phyloP scores from a whole-genome alignment of 2,797 vertebrate genomes.

The Acipenser ruthenus region DNA sequence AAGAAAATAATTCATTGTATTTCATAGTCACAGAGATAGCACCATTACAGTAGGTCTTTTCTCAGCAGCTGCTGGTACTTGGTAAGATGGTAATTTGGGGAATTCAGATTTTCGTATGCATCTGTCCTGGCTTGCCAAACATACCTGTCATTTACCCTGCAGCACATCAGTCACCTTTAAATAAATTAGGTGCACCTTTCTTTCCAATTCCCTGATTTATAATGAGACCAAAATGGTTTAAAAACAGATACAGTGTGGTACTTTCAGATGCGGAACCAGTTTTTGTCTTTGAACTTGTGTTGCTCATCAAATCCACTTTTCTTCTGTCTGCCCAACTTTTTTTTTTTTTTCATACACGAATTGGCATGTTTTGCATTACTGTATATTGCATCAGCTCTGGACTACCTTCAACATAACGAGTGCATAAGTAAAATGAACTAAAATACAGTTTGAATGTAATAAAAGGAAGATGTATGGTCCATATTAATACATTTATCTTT shows the following conservation, averaged over 20 bases:
- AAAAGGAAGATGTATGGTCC: slow-evolving; percentile 46
- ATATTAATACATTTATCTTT: slow-evolving; percentile 55
- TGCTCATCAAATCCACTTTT: slow-evolving; percentile 41
- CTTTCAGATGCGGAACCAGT: slow-evolving; percentile 48
- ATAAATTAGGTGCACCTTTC: slow-evolving; percentile 40
- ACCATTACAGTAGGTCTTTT: neutral
- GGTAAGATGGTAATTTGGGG: slow-evolving; percentile 15
- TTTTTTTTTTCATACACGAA: slow-evolving; percentile 39
- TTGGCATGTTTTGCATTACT: slow-evolving; percentile 63
- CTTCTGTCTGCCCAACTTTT: slow-evolving; percentile 45
- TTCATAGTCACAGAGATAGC: too few relatives aligned
- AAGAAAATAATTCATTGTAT: too few relatives aligned
- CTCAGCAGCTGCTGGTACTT: slow-evolving; percentile 6
- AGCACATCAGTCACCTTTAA: slow-evolving; percentile 38
- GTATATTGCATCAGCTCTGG: slow-evolving; percentile 50
- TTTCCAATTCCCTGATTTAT: slow-evolving; percentile 30
- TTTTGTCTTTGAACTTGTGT: slow-evolving; percentile 45
- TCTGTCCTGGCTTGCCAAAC: slow-evolving; percentile 27
- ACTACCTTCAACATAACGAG: slow-evolving; percentile 51
- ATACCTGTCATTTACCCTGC: slow-evolving; percentile 47
- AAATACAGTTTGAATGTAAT: slow-evolving; percentile 36
- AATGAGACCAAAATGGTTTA: slow-evolving; percentile 30
- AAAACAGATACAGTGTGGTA: slow-evolving; percentile 16
- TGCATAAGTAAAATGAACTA: slow-evolving; percentile 35
- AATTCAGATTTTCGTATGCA: slow-evolving; percentile 9